Percentiles rank a stretch among this genome's conserved stretches.
phyloP scores from a whole-genome alignment of 2,113 vertebrate species.

The Tautogolabrus adspersus region DNA sequence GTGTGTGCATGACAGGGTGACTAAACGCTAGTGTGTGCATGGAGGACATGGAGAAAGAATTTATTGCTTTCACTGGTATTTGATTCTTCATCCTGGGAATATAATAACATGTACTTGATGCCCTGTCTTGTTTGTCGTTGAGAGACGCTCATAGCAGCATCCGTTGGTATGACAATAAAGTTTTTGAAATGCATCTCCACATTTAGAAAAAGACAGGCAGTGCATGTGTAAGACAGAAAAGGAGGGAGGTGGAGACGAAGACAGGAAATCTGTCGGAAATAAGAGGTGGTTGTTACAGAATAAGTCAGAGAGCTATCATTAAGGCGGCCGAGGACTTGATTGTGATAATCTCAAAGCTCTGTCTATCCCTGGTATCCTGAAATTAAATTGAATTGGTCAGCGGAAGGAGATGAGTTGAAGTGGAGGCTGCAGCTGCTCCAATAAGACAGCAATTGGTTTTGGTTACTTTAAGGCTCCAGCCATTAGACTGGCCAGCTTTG shows the following conservation, averaged over 20 bases:
- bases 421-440: constrained; percentile 11
- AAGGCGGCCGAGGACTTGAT: constrained; percentile 4
- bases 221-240: background rate
- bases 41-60: constrained; percentile 2
- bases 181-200: constrained; percentile 10
- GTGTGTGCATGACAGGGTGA: constrained; percentile 1
- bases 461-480: constrained; percentile 15
- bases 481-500: background rate
- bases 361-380: constrained; percentile 20
- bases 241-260: background rate
- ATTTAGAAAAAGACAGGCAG: background rate
- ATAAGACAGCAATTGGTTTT: constrained; percentile 20
- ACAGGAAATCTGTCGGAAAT: background rate
- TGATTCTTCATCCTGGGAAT: constrained; percentile 31
- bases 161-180: background rate
- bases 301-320: constrained; percentile 31
- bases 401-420: constrained; percentile 22
- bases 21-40: background rate
- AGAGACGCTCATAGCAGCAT: constrained; percentile 3
- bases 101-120: constrained; percentile 41
- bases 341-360: constrained; percentile 39
- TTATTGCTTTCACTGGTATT: constrained; percentile 15
- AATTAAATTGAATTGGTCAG: constrained; percentile 40
- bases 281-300: constrained; percentile 4
- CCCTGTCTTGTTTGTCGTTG: constrained; percentile 13